phyloP scores from a whole-genome alignment of 2,888 invertebrate genomes.

The Amaurobius ferox region DNA sequence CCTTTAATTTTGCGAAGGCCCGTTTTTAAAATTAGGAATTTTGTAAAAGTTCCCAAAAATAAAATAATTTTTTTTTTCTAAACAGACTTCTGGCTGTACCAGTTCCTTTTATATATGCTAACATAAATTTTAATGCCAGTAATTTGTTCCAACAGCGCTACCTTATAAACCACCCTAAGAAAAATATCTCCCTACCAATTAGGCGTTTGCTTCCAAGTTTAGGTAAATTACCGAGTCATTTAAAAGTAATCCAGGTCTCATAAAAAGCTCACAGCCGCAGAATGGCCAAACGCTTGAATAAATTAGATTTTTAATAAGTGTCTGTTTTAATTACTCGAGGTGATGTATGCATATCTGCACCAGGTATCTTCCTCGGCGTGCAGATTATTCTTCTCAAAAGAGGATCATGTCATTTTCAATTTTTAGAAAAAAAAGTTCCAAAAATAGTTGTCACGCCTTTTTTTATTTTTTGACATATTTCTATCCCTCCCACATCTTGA shows the following conservation, averaged over 20 bases:
- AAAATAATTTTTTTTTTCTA: too few relatives aligned
- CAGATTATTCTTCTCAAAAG: not conserved
- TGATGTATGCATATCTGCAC: not conserved
- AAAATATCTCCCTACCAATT: not conserved
- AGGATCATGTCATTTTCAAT: not conserved
- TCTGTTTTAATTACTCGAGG: not conserved
- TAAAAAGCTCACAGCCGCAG: too few relatives aligned
- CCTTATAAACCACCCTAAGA: not conserved
- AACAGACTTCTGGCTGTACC: too few relatives aligned
- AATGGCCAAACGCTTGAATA: conserved; percentile 3
- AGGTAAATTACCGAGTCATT: not conserved
- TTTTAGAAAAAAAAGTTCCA: not conserved
- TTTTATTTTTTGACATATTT: not conserved
- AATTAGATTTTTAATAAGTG: conserved; percentile 13
- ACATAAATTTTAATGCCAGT: too few relatives aligned
- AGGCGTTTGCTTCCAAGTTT: not conserved
- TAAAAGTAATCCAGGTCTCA: not conserved
- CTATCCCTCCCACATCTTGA: conserved; percentile 24
- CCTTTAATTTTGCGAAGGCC: too few relatives aligned
- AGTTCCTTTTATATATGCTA: too few relatives aligned
- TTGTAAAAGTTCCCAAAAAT: too few relatives aligned
- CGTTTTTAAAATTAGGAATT: too few relatives aligned
- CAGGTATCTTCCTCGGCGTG: not conserved
- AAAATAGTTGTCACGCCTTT: not conserved
- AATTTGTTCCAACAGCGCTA: too few relatives aligned